Percentiles rank a stretch among this genome's conserved stretches.
Evolutionary conservation across 1,140 invertebrate genomes (phyloP).

Genomic region (Apolygus lucorum): DNA sequence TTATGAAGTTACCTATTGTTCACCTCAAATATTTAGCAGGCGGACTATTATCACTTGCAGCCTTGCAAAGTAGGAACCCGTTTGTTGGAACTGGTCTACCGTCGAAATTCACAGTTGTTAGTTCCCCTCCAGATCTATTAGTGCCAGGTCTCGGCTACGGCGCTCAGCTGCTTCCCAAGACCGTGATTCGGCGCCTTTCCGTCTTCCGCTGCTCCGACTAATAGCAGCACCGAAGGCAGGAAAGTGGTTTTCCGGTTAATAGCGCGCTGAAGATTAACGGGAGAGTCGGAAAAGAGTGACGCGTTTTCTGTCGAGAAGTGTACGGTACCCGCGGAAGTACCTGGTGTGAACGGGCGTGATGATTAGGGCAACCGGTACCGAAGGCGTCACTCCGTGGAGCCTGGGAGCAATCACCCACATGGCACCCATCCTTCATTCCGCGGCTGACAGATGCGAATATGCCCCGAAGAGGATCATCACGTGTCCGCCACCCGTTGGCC

Average conservation of each 20-base stretch:
- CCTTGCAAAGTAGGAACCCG: neutral
- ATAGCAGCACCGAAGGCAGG: neutral
- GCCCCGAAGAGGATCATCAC: no score
- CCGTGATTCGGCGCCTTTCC: neutral
- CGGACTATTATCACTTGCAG: neutral
- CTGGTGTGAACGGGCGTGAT: no score
- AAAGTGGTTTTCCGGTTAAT: neutral
- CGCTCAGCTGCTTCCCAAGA: neutral
- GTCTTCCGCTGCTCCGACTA: neutral
- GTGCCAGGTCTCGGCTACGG: neutral
- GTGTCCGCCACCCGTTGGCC: no score
- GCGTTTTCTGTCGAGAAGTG: neutral
- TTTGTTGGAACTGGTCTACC: neutral
- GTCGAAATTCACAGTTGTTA: neutral
- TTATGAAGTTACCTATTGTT: no score
- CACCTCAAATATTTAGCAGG: no score
- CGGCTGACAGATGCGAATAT: neutral
- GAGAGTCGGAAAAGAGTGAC: neutral
- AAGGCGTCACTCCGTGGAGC: neutral
- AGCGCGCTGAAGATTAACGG: neutral
- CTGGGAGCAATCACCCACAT: neutral
- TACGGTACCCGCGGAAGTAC: no score
- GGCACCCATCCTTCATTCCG: neutral
- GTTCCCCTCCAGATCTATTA: neutral
- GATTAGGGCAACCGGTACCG: no score